A percentile compares a stretch with the other conserved stretches of the same genome.
These are phyloP conservation scores for Pipistrellus nathusii DNA, from an alignment of 2,797 vertebrate genomes.

Conservation along the genomic window DNA sequence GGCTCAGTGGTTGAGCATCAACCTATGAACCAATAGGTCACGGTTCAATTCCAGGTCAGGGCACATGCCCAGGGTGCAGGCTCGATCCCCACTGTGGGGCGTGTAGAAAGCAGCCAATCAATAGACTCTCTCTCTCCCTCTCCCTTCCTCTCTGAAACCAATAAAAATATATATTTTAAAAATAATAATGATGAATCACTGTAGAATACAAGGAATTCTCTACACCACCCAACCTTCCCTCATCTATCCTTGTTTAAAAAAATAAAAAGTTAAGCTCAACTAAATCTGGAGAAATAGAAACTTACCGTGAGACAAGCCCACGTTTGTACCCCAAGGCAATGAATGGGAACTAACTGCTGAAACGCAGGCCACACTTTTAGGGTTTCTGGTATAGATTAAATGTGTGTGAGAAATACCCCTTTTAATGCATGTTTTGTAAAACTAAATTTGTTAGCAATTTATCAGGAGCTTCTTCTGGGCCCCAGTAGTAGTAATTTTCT, in stretches of 20 bases:
- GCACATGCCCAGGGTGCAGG: too few relatives aligned
- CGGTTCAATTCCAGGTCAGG: too few relatives aligned
- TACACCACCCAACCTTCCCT: neutral
- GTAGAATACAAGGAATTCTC: neutral
- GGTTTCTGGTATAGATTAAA: neutral
- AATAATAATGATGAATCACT: neutral
- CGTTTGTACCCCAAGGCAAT: neutral
- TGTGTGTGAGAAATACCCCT: neutral
- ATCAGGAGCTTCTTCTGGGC: neutral
- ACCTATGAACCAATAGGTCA: too few relatives aligned
- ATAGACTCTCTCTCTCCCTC: too few relatives aligned
- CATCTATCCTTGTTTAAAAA: neutral
- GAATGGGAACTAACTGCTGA: neutral
- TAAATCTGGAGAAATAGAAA: constrained; percentile 32
- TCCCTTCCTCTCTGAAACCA: too few relatives aligned
- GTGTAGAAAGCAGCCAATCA: too few relatives aligned
- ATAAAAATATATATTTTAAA: too few relatives aligned
- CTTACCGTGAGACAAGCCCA: neutral
- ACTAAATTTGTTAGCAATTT: neutral
- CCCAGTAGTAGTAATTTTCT: neutral
- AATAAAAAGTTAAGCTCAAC: neutral
- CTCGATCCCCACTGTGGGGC: too few relatives aligned
- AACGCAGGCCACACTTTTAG: neutral
- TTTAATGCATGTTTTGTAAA: neutral
- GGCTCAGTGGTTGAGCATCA: too few relatives aligned